Base-by-base conservation (phyloP, 2,888 invertebrate genomes). In the Monoplex corrugatus region DNA sequence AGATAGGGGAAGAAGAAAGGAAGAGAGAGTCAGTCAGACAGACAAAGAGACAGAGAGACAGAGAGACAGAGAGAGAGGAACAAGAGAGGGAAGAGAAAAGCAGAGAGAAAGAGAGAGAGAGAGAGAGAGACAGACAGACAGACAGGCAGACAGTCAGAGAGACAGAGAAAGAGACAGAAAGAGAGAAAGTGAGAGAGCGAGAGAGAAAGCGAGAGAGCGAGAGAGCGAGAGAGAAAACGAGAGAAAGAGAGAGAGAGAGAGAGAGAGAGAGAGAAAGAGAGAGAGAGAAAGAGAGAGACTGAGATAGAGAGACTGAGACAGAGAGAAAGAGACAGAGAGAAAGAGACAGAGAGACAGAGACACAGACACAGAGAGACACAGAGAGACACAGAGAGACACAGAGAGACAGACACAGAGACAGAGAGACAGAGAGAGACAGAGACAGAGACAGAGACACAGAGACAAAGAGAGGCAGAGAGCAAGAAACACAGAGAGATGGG, bases 231-330 rank as follows among this genome's bases (percentile, higher is more conserved):
- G 8, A 50, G 50, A 50, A 50, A 50, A 8, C 50, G 50, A 50
- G 50, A 50, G 32, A 72, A 6, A 72, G 32, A 72, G 32, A 72
- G 32, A 72, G 32, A 72, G 32, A 72, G 72, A 72, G 72, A 72
- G 32, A 72, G 72, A 72, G 72, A 72, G 32, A 72, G 72, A 72
- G 35, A 72, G 72, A 32, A 35, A 72, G 72, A 72, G 72, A 72
- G 72, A 32, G 35, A 32, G 35, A 32, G 35, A 32, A 35, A 72
- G 72, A 72, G 72, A 72, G 72, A 72, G 72, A 72, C 35, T 35
- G 72, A 72, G 72, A 72, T 32, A 72, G 72, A 72, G 72, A 72
- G 72, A 72, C 35, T 35, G 72, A 72, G 72, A 72, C 35, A 72
- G 32, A 32, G 72, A 32, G 72, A 32, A 6, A 72, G 72, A 72